Evolutionary conservation across 1,140 invertebrate genomes (phyloP).

Genomic region (Meloidogyne hapla): DNA sequence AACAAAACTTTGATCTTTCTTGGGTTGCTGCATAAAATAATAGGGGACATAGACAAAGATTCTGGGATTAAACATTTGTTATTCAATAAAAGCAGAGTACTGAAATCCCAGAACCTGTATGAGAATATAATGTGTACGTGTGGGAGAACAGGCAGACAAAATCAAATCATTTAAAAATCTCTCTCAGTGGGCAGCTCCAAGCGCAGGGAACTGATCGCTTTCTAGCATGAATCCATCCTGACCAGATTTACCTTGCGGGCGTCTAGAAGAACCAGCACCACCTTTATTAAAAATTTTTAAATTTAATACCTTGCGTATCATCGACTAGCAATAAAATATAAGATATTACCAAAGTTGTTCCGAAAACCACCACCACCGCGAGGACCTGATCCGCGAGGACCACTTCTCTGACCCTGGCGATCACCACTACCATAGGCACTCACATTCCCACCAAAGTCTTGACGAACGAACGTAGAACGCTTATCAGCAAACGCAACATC

Average conservation of each 20-base stretch:
- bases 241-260: conserved; percentile 5
- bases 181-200: conserved; percentile 5
- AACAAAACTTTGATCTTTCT: not conserved
- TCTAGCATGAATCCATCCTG: conserved; percentile 23
- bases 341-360: not conserved
- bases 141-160: not conserved
- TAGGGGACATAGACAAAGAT: not conserved
- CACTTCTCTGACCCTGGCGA: not conserved
- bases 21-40: not conserved
- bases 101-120: not conserved
- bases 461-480: conserved; percentile 12
- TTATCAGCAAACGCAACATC: conserved; percentile 22
- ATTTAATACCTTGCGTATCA: no score
- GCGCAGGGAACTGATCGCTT: conserved; percentile 25
- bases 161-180: not conserved
- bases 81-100: conserved; percentile 3
- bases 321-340: no score
- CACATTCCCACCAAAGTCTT: not conserved
- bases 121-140: not conserved
- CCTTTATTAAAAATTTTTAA: conserved; percentile 3
- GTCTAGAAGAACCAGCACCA: conserved; percentile 17
- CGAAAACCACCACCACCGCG: conserved; percentile 17
- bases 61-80: not conserved
- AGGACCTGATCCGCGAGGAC: conserved; percentile 8
- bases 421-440: not conserved